Conservation (phyloP, 2,888 invertebrate species). For the Calliphora vomitoria region DNA sequence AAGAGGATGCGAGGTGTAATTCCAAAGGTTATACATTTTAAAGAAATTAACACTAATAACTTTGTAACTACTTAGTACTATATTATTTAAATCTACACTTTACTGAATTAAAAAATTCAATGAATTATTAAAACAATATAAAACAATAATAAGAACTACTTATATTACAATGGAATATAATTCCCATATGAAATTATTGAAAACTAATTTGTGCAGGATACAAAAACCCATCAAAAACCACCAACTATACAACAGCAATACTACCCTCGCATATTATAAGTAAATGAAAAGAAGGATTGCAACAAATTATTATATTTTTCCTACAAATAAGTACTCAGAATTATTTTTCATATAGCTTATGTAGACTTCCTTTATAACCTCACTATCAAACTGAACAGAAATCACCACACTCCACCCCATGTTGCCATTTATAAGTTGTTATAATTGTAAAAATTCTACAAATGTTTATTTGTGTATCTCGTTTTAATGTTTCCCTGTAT, state of each 20-base stretch:
- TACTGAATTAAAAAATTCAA: background rate
- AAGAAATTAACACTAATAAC: no score
- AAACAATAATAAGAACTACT: no score
- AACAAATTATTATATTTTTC: conserved; percentile 12
- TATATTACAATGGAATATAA: no score
- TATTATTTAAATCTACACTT: no score
- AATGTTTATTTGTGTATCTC: background rate
- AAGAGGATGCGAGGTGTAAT: background rate
- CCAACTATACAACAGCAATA: no score
- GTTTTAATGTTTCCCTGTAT: background rate
- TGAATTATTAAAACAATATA: no score
- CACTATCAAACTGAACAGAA: background rate
- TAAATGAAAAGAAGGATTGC: conserved; percentile 8
- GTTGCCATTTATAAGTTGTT: conserved; percentile 29
- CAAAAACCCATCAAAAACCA: no score
- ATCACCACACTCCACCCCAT: background rate
- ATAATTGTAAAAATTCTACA: conserved; percentile 25
- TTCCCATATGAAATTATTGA: no score
- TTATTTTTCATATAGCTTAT: background rate
- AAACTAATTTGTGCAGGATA: no score
- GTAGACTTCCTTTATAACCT: background rate
- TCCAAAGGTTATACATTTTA: background rate
- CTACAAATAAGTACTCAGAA: background rate
- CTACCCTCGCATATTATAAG: background rate
- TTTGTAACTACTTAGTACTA: no score